phyloP scores from a whole-genome alignment of 64 coral and sea anemone genomes.

The Actinia equina region DNA sequence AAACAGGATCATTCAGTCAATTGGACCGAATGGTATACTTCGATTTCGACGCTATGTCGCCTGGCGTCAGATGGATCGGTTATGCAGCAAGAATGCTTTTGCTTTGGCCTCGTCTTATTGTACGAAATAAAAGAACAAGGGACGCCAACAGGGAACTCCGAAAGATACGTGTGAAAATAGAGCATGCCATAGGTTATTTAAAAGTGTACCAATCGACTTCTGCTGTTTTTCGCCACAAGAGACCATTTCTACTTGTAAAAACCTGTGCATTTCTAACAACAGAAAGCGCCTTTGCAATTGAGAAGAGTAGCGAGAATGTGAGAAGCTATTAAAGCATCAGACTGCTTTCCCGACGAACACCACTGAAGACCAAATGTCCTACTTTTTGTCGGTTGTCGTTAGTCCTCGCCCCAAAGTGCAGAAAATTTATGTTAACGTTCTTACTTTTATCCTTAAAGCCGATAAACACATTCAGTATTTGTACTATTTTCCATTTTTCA shows the following conservation, averaged over 20 bases:
- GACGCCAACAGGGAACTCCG: constrained; percentile 15
- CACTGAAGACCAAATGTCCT: background rate
- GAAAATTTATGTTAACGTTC: too few relatives aligned
- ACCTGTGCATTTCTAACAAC: constrained; percentile 8
- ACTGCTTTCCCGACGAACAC: background rate
- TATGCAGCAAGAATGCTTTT: constrained; percentile 10
- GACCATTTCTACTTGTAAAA: constrained; percentile 26
- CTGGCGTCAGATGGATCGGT: constrained; percentile 13
- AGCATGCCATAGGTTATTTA: constrained; percentile 4
- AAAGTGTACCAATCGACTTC: background rate
- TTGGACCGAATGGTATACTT: constrained; percentile 18
- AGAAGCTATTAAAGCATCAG: background rate
- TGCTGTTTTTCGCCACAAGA: constrained; percentile 4
- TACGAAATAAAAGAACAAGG: constrained; percentile 10
- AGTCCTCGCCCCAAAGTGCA: background rate
- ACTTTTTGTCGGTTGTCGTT: background rate
- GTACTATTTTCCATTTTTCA: too few relatives aligned
- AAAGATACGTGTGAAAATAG: background rate
- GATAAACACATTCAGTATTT: too few relatives aligned
- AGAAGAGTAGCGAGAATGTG: background rate
- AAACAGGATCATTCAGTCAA: constrained; percentile 1
- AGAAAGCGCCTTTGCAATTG: background rate
- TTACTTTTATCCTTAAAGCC: too few relatives aligned
- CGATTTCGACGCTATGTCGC: background rate
- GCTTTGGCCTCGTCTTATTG: background rate